Base-by-base conservation (phyloP, 2,113 vertebrate species). In the Kryptolebias marmoratus region DNA sequence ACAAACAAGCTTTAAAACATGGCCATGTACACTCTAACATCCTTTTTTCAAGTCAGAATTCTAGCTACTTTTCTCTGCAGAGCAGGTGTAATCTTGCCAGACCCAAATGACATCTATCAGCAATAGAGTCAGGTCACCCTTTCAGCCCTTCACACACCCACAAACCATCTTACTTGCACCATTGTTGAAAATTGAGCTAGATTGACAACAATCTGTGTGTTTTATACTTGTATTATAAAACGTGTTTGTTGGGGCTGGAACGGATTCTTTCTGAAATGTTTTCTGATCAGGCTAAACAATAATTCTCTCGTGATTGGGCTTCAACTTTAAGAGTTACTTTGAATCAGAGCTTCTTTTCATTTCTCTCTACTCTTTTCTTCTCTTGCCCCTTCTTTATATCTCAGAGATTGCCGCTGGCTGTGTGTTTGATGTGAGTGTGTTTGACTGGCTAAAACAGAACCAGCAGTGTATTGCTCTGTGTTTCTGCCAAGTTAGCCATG, bases 401-500 rank as follows among this genome's bases (percentile, higher is more conserved):
- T 84, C 13, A 39, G 44, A 22, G 45, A 73, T 73, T 64, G 88
- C 88, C 27, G 49, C 74, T 72, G 77, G 84, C 78, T 67, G 49
- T 71, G 80, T 87, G 80, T 86, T 83, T 90, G 86, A 85, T 85
- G 80, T 84, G 76, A 89, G 64, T 87, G 79, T 86, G 77, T 87
- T 81, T 91, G 88, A 90, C 62, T 80, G 65, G 22, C 80, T 87
- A 84, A 89, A 91, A 65, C 85, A 90, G 76, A 92, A 90, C 86
- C 91, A 90, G 83, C 77, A 88, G 84, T 74, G 68, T 56, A 56
- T 65, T 79, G 81, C 54, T 82, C 71, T 62, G 58, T 60, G 83
- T 76, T 82, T 83, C 70, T 79, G 68, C 45, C 45, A 44, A 74
- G 44, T 54, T 50, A 16, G 1, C 0, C 9, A 45, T 42, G 42